These are phyloP conservation scores for Gadopsis marmoratus DNA, from an alignment of 2,797 vertebrate species.

Conservation along the genomic window DNA sequence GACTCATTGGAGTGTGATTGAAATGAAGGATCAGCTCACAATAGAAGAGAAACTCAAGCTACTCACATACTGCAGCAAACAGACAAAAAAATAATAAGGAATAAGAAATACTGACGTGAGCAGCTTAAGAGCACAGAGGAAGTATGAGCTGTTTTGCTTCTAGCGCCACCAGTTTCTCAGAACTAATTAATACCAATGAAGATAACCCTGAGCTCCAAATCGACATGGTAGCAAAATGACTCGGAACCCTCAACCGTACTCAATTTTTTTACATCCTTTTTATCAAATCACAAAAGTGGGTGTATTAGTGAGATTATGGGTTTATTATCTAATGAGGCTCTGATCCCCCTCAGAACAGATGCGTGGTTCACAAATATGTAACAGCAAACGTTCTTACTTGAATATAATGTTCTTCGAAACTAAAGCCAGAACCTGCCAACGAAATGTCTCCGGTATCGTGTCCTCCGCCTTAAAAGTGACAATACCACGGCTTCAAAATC, in stretches of 20 bases:
- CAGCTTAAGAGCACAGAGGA: neutral
- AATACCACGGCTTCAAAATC: neutral
- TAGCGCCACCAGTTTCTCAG: neutral
- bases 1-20: no score
- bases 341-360: neutral
- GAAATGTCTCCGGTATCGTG: neutral
- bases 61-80: neutral
- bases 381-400: neutral
- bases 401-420: neutral
- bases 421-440: neutral
- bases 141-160: slow-evolving; percentile 1
- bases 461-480: neutral
- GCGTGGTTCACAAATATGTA: no score
- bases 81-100: neutral
- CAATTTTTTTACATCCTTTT: neutral
- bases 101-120: neutral
- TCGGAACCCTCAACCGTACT: neutral
- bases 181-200: neutral
- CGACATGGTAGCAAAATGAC: neutral
- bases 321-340: slow-evolving; percentile 8
- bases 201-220: slow-evolving; percentile 16
- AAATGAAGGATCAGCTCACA: neutral
- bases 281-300: neutral
- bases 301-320: neutral
- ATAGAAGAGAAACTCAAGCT: neutral